A percentile compares a stretch with the other conserved stretches of the same genome.
phyloP scores from a whole-genome alignment of 2,797 vertebrate genomes.

The Sarcoramphus papa region DNA sequence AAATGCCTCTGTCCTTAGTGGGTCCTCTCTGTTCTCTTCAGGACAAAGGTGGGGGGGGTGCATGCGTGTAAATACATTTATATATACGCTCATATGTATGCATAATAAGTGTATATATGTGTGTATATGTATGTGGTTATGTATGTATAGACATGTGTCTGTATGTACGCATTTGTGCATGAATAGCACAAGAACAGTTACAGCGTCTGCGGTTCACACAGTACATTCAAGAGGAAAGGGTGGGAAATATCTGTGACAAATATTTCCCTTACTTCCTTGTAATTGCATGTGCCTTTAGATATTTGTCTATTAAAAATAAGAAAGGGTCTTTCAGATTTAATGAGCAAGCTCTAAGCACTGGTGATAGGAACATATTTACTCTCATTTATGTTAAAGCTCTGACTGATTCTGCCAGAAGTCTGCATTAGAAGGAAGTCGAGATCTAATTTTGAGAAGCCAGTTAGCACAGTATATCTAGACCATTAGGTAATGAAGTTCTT shows the following conservation, averaged over 20 bases:
- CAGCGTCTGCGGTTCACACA: neutral
- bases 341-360: neutral
- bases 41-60: neutral
- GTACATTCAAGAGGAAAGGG: too few species aligned
- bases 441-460: neutral
- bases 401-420: neutral
- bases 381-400: neutral
- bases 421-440: neutral
- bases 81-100: neutral
- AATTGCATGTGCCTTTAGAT: neutral
- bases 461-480: neutral
- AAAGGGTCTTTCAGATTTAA: neutral
- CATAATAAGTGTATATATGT: neutral
- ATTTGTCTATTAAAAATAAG: neutral
- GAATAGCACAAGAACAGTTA: neutral
- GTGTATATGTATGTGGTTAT: neutral
- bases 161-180: rapidly evolving
- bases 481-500: neutral
- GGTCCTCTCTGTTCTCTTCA: neutral
- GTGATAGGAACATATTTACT: neutral
- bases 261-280: neutral
- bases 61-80: neutral
- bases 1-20: neutral
- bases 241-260: neutral
- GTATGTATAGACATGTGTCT: rapidly evolving